A percentile compares a stretch with the other conserved stretches of the same genome.
Conservation (phyloP, 2,113 vertebrate genomes). For the Elaphurus davidianus region DNA sequence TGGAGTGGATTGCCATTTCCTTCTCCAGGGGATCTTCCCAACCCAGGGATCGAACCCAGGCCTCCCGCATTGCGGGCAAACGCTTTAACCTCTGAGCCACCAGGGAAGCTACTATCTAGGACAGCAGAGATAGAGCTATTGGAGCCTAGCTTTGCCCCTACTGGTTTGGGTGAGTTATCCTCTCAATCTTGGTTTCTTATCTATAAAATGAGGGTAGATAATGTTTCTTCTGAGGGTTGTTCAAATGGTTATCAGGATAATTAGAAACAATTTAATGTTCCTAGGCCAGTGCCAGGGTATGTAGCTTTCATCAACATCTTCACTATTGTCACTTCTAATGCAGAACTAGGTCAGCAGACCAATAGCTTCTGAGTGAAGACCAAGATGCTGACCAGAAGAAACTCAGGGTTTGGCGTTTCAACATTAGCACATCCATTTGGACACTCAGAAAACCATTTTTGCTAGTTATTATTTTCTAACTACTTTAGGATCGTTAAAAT, state of each 20-base stretch:
- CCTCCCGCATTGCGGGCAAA: rapidly evolving
- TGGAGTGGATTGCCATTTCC: background rate
- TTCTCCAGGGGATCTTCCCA: background rate
- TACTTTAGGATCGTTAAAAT: background rate
- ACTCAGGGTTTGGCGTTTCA: background rate
- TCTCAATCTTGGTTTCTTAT: background rate
- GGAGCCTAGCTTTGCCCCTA: background rate
- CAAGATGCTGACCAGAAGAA: background rate
- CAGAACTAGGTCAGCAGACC: background rate
- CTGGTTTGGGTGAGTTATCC: background rate
- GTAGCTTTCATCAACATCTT: background rate
- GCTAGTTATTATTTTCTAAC: background rate
- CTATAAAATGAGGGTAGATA: background rate
- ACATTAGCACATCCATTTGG: background rate
- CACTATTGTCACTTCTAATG: background rate
- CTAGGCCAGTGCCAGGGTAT: background rate
- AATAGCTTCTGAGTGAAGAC: background rate
- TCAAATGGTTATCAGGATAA: background rate
- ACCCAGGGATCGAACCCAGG: background rate
- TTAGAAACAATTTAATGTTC: background rate
- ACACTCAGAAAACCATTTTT: background rate
- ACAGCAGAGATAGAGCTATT: background rate
- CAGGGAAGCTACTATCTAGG: background rate
- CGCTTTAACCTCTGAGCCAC: background rate
- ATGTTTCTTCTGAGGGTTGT: background rate